phyloP scores from a whole-genome alignment of 2,113 vertebrate genomes.

The Oenanthe melanoleuca region DNA sequence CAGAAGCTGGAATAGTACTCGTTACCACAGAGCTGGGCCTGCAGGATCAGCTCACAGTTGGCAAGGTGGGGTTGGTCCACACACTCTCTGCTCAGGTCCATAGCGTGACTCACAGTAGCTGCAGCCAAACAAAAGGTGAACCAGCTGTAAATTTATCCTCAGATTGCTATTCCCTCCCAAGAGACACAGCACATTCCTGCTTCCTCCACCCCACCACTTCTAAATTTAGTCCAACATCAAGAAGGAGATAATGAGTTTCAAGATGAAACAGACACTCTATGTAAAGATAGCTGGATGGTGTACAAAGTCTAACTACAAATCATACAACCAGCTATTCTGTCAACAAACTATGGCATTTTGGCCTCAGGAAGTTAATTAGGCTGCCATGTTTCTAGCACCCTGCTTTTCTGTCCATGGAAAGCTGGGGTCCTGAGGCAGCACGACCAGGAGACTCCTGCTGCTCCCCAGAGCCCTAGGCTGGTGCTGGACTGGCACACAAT shows the following conservation, averaged over 20 bases:
- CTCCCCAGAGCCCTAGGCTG: fast-evolving
- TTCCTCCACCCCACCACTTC: not conserved
- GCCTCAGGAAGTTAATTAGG: not conserved
- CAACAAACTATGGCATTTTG: not conserved
- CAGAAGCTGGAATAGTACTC: constrained; percentile 94
- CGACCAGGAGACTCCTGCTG: not conserved
- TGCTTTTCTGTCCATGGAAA: not conserved
- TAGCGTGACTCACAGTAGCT: not conserved
- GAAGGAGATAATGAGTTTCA: not conserved
- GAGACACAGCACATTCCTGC: not conserved
- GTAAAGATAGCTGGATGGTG: not conserved
- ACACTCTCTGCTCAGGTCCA: constrained; percentile 74
- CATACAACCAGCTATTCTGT: not conserved
- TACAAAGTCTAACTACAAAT: not conserved
- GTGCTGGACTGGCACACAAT: fast-evolving
- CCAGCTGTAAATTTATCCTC: not conserved
- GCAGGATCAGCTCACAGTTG: constrained; percentile 91
- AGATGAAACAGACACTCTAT: not conserved
- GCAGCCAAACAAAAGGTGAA: not conserved
- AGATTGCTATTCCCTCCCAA: not conserved
- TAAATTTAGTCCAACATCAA: not conserved
- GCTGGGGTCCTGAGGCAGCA: not conserved
- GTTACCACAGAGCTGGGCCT: constrained; percentile 88
- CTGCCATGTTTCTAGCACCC: not conserved
- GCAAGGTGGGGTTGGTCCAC: constrained; percentile 90